Evolutionary conservation across 2,888 invertebrate species (phyloP), one percentile per base, ranked within the genome.

Genomic region (Acleris holmiana): DNA sequence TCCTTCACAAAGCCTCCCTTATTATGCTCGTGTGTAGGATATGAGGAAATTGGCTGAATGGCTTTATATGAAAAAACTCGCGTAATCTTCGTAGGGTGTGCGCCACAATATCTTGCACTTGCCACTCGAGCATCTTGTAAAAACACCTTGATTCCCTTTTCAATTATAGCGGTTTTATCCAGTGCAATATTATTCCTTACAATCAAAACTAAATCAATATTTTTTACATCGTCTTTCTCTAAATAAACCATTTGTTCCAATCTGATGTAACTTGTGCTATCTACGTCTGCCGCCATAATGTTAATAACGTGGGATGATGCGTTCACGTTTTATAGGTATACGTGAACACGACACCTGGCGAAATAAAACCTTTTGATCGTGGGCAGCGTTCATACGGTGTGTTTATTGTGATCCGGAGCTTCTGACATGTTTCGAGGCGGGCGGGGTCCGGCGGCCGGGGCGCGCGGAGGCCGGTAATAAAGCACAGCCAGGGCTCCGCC

Each of bases 31-130:
- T 85, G 83, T 88, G 86, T 88, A 85, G 89, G 88, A 88, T 91
- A 89, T 89, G 86, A 89, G 89, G 89, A 89, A 91, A 92, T 91
- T 91, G 91, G 89, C 85, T 89, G 87, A 89, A 91, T 91, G 85
- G 90, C 87, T 88, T 89, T 88, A 86, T 90, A 90, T 89, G 87
- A 91, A 91, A n/a, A 91, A 91, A 89, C 85, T 89, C 87, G 74
- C 85, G 89, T 89, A 90, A 91, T 91, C 85, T 90, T 83, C 82
- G 82, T 77, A 75, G 82, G 85, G 84, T 83, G 81, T 83, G 82
- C 79, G 79, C 84, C 79, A 85, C 87, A 86, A 89, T 90, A 89
- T 87, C 82, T 84, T 83, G 82, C 83, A 86, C 83, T 86, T 82
- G 85, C 81, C 79, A 79, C 78, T 78, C 76, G 78, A 78, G 78